Evolutionary conservation across 2,888 invertebrate species (phyloP).

Genomic region (Cephus nigrinus): DNA sequence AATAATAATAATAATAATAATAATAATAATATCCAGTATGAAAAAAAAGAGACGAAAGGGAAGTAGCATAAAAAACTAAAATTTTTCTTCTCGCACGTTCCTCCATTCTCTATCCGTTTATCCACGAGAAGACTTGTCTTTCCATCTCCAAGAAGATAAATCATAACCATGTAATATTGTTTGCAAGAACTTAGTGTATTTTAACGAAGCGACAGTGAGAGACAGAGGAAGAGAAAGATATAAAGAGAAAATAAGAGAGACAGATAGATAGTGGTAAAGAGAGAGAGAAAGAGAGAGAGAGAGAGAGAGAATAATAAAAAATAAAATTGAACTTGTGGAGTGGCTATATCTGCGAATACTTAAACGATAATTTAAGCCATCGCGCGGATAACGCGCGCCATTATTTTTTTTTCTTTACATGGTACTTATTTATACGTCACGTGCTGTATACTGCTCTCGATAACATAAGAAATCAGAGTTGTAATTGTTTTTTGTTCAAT

Average conservation of each 20-base stretch:
- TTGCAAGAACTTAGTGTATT: slow-evolving; percentile 38
- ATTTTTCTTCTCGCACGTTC: slow-evolving; percentile 34
- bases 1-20: slow-evolving; percentile 43
- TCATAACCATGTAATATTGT: slow-evolving; percentile 30
- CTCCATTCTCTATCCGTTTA: slow-evolving; percentile 35
- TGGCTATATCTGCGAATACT: slow-evolving; percentile 38
- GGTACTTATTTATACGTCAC: no score
- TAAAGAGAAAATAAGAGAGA: no score
- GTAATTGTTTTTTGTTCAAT: no score
- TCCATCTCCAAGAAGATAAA: slow-evolving; percentile 22
- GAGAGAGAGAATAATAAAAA: slow-evolving; percentile 26
- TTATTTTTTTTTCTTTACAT: no score
- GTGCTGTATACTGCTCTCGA: no score
- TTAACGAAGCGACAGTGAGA: slow-evolving; percentile 27
- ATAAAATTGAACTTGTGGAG: slow-evolving; percentile 42
- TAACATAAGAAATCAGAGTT: no score
- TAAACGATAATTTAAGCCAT: slow-evolving; percentile 46
- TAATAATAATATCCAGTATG: slow-evolving; percentile 43
- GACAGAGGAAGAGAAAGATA: no score
- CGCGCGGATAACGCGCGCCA: slow-evolving; percentile 37
- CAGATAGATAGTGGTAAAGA: neutral
- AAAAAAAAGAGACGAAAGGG: neutral
- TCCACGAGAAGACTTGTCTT: slow-evolving; percentile 31
- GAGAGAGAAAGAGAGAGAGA: no score
- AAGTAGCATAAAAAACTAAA: neutral